phyloP scores from a whole-genome alignment of 2,797 vertebrate species.

The Sus cebifrons region DNA sequence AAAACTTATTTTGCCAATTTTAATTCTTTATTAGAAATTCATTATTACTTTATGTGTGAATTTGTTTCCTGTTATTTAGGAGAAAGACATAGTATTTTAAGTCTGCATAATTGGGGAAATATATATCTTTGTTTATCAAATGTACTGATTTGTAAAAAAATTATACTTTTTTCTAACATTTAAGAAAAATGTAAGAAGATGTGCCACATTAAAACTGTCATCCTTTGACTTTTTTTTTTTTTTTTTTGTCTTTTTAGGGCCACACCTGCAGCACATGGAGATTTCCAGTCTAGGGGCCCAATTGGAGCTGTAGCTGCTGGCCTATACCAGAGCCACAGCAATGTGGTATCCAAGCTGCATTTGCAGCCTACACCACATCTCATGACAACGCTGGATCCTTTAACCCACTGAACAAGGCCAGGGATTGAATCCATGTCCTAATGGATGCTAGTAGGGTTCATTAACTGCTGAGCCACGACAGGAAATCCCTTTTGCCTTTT shows the following conservation, averaged over 20 bases:
- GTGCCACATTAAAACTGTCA: background rate
- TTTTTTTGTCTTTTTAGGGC: too few relatives aligned
- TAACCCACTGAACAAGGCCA: too few relatives aligned
- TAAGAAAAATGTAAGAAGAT: slow-evolving; percentile 14
- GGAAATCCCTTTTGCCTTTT: background rate
- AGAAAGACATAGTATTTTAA: background rate
- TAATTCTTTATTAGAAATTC: background rate
- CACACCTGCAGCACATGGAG: too few relatives aligned
- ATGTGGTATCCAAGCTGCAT: too few relatives aligned
- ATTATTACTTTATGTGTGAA: slow-evolving; percentile 31
- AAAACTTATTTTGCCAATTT: slow-evolving; percentile 36
- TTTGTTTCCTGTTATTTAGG: slow-evolving; percentile 39
- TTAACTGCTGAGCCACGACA: too few relatives aligned
- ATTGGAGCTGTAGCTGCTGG: too few relatives aligned
- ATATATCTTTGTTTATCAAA: background rate
- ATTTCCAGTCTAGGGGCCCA: too few relatives aligned
- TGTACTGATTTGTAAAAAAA: slow-evolving; percentile 33
- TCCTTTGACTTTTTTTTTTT: background rate
- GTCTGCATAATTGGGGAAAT: background rate
- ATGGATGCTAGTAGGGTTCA: too few relatives aligned
- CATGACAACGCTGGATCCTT: too few relatives aligned
- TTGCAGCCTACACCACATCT: too few relatives aligned
- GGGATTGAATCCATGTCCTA: too few relatives aligned
- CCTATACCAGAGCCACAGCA: too few relatives aligned
- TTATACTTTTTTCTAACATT: slow-evolving; percentile 20